phyloP scores from a whole-genome alignment of 2,113 vertebrate species.

The Silurus asotus region DNA sequence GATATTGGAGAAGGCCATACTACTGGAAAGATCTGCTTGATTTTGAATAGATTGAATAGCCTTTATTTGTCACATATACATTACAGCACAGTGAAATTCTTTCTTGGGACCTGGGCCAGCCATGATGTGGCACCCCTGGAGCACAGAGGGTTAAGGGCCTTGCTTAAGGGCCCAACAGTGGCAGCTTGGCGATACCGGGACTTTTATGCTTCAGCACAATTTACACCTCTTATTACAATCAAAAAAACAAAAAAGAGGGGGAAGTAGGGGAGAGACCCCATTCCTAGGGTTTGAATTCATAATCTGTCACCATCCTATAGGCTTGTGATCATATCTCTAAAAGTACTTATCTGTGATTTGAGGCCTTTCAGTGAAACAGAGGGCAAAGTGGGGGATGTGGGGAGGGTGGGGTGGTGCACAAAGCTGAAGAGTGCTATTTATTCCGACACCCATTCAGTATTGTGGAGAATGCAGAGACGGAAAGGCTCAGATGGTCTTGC shows the following conservation, averaged over 20 bases:
- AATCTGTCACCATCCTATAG: not conserved
- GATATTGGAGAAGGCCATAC: not conserved
- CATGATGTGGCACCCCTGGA: too few relatives aligned
- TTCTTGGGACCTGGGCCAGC: too few relatives aligned
- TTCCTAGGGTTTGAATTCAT: slow-evolving; percentile 3
- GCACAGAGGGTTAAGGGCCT: too few relatives aligned
- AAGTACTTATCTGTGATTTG: slow-evolving; percentile 53
- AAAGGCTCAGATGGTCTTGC: slow-evolving; percentile 40
- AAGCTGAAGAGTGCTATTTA: slow-evolving; percentile 32
- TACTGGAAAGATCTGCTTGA: not conserved
- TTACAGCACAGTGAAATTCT: too few relatives aligned
- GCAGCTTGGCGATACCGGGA: too few relatives aligned
- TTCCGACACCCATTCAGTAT: slow-evolving; percentile 30
- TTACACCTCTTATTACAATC: not conserved
- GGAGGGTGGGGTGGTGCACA: not conserved
- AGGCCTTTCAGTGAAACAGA: not conserved
- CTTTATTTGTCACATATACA: too few relatives aligned
- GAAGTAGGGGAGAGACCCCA: not conserved
- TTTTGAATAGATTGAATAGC: not conserved
- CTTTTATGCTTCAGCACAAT: not conserved
- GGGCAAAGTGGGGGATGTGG: not conserved
- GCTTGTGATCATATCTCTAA: slow-evolving; percentile 75
- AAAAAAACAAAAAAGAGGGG: too few relatives aligned
- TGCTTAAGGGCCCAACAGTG: too few relatives aligned
- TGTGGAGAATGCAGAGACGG: slow-evolving; percentile 26